Conservation (phyloP, 2,113 vertebrate genomes). For the Halcyon senegalensis region DNA sequence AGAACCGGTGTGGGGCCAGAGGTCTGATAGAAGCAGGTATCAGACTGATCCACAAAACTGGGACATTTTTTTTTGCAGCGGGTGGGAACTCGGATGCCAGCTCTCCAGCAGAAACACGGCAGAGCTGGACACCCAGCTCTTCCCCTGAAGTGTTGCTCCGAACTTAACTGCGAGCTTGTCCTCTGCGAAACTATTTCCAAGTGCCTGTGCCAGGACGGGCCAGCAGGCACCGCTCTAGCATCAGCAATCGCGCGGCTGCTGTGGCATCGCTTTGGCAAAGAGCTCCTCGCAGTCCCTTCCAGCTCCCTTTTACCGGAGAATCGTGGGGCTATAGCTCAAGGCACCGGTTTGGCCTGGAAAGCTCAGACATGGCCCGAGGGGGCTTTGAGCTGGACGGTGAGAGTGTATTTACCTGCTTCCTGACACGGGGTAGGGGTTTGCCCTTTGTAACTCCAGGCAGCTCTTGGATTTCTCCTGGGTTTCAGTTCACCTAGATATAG, state of each 20-base stretch:
- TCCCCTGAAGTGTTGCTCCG: neutral
- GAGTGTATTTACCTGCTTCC: neutral
- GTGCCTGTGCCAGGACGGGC: neutral
- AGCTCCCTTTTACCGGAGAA: neutral
- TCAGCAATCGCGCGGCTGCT: neutral
- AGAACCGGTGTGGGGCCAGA: accelerated
- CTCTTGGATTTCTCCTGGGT: neutral
- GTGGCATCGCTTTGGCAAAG: too few relatives aligned
- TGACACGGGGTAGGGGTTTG: neutral
- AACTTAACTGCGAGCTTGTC: neutral
- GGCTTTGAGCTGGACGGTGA: neutral
- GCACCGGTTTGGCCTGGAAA: neutral
- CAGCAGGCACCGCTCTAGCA: slow-evolving; percentile 54
- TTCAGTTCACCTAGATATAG: neutral
- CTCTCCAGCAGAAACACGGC: neutral
- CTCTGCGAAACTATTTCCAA: neutral
- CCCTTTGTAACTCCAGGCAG: neutral
- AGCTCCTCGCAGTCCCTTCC: neutral
- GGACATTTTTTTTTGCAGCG: neutral
- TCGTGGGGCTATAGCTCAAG: neutral
- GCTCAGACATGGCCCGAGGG: neutral
- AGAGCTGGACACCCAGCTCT: neutral
- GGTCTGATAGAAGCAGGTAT: neutral
- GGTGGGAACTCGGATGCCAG: neutral
- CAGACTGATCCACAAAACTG: neutral